These are phyloP conservation scores for Diphyllodes magnificus DNA, from an alignment of 2,113 vertebrate species.

Conservation along the genomic window DNA sequence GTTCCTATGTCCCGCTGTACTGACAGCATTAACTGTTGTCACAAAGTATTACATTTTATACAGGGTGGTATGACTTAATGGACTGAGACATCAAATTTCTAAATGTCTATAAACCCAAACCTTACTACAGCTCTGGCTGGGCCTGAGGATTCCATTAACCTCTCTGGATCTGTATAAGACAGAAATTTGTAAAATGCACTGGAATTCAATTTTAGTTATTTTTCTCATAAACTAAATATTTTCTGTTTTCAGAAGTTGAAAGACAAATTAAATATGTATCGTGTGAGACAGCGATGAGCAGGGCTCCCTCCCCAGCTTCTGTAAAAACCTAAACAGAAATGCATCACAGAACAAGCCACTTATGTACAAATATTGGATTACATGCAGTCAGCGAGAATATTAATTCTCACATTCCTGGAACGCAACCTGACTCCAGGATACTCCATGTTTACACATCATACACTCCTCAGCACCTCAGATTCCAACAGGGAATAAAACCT, in stretches of 20 bases:
- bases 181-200: background rate
- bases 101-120: background rate
- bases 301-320: background rate
- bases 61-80: background rate
- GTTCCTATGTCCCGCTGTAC: background rate
- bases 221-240: background rate
- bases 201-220: background rate
- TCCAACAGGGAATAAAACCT: background rate
- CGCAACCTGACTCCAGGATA: background rate
- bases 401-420: background rate
- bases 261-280: background rate
- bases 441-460: background rate
- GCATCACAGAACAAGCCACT: background rate
- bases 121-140: background rate
- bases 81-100: background rate
- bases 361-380: background rate
- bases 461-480: background rate
- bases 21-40: constrained; percentile 13
- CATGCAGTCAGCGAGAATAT: background rate
- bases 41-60: background rate
- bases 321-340: background rate
- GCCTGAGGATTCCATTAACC: background rate
- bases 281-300: background rate
- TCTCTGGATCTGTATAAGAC: background rate
- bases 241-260: background rate